Conservation (phyloP, 1,140 invertebrate species). For the Anadara kagoshimensis region DNA sequence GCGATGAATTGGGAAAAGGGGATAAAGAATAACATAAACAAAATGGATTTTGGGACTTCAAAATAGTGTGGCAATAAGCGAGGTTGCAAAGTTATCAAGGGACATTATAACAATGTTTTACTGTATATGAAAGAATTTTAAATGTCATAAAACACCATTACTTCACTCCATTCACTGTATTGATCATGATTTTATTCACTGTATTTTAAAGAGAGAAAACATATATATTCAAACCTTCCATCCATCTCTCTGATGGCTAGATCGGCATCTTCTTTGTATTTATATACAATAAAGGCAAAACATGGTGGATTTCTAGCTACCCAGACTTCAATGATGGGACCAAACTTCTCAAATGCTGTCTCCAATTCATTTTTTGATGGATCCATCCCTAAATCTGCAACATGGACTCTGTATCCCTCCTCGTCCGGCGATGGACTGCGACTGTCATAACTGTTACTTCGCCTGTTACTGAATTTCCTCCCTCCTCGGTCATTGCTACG, state of each 20-base stretch:
- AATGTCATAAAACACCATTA: too few relatives aligned
- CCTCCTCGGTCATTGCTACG: conserved; percentile 34
- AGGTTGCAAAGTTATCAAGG: too few relatives aligned
- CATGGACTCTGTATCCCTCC: conserved; percentile 64
- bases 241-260: conserved; percentile 70
- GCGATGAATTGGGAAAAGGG: too few relatives aligned
- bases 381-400: conserved; percentile 67
- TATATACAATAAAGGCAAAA: conserved; percentile 73
- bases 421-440: conserved; percentile 47
- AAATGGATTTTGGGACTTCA: too few relatives aligned
- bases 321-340: conserved; percentile 71
- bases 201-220: too few relatives aligned
- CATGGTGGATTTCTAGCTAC: conserved; percentile 72
- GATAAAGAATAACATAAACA: too few relatives aligned
- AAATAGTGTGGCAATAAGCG: too few relatives aligned
- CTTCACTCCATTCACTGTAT: too few relatives aligned
- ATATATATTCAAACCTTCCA: conserved; percentile 58
- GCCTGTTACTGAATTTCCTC: conserved; percentile 28
- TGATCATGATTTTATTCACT: too few relatives aligned
- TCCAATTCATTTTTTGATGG: conserved; percentile 67
- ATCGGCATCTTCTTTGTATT: conserved; percentile 68
- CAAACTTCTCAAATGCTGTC: conserved; percentile 70
- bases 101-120: too few relatives aligned
- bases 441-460: conserved; percentile 47
- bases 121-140: too few relatives aligned